These are phyloP conservation scores for Petrocephalus microphthalmus DNA, from an alignment of 2,113 vertebrate genomes.

Conservation along the genomic window DNA sequence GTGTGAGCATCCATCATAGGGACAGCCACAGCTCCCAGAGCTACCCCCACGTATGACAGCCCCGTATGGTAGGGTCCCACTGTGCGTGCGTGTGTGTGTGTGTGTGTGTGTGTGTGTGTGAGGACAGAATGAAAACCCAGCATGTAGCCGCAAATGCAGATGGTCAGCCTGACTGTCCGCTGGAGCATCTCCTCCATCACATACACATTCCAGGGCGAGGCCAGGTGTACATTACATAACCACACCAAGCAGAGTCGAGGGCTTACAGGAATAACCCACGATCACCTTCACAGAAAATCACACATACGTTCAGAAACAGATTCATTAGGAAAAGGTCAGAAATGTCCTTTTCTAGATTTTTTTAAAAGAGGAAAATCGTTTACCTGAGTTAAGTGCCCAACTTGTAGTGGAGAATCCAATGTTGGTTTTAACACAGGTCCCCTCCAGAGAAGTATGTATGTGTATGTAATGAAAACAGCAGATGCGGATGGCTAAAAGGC, in stretches of 20 bases:
- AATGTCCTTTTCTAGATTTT: background rate
- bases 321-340: background rate
- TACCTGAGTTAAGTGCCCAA: constrained; percentile 65
- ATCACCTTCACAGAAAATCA: background rate
- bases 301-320: background rate
- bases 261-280: background rate
- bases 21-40: background rate
- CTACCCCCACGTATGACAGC: background rate
- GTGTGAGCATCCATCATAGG: background rate
- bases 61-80: background rate
- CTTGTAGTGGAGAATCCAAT: constrained; percentile 63
- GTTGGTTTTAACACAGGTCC: constrained; percentile 45
- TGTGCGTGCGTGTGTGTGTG: background rate
- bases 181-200: background rate
- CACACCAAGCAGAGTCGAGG: background rate
- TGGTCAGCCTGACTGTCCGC: background rate
- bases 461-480: constrained; percentile 26
- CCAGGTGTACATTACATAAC: background rate
- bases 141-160: background rate
- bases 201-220: constrained; percentile 4
- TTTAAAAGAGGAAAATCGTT: constrained; percentile 19
- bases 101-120: background rate
- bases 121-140: background rate
- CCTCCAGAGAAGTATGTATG: constrained; percentile 29
- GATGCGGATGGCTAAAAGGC: background rate